phyloP scores from a whole-genome alignment of 2,797 vertebrate species.

The Semaprochilodus insignis region DNA sequence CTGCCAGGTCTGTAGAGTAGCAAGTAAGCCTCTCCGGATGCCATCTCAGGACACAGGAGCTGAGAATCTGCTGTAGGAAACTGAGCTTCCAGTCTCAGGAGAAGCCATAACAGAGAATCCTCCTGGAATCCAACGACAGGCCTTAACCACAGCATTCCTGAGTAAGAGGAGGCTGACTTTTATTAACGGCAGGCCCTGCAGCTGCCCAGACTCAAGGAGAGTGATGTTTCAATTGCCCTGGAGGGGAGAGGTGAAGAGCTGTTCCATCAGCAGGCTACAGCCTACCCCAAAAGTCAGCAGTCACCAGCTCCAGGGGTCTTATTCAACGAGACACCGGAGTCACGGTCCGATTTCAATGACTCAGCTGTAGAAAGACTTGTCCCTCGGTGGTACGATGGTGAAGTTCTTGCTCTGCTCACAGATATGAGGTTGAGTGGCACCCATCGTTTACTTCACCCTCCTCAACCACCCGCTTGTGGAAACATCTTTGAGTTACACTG shows the following conservation, averaged over 20 bases:
- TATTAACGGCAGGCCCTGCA: constrained; percentile 18
- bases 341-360: not conserved
- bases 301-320: constrained; percentile 4
- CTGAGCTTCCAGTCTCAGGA: constrained; percentile 19
- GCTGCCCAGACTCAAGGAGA: constrained; percentile 18
- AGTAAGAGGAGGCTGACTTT: constrained; percentile 28
- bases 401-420: constrained; percentile 10
- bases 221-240: constrained; percentile 16
- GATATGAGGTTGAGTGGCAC: constrained; percentile 26
- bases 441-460: constrained; percentile 9
- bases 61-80: not conserved
- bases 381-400: not conserved
- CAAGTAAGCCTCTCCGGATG: constrained; percentile 1
- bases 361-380: constrained; percentile 1
- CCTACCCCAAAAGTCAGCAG: constrained; percentile 11
- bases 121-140: constrained; percentile 8
- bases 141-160: constrained; percentile 27
- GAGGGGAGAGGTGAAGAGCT: constrained; percentile 1
- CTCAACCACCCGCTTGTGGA: constrained; percentile 5
- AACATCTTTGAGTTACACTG: constrained; percentile 17
- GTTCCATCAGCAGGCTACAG: constrained; percentile 23
- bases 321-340: not conserved
- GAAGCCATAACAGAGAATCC: constrained; percentile 10
- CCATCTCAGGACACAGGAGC: constrained; percentile 17
- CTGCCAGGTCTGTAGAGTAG: constrained; percentile 6